phyloP scores from a whole-genome alignment of 2,888 invertebrate species.

The Euproctis similis region DNA sequence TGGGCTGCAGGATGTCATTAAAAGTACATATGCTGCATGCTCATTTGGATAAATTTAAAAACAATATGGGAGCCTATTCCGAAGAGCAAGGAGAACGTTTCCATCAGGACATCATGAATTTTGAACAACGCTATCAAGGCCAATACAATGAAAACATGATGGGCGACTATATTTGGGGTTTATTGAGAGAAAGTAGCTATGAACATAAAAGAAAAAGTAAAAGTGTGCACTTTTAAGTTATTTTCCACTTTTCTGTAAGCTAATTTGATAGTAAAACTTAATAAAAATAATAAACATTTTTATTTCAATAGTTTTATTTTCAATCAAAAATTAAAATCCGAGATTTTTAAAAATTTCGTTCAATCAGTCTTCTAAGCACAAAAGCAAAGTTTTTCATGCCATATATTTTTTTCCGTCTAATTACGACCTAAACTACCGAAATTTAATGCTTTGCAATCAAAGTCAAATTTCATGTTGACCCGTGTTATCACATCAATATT shows the following conservation, averaged over 20 bases:
- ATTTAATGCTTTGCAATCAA: constrained; percentile 5
- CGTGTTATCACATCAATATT: too few relatives aligned
- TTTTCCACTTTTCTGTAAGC: constrained; percentile 1
- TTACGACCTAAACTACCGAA: constrained; percentile 7
- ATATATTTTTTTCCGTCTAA: constrained; percentile 7
- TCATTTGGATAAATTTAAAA: constrained; percentile 18
- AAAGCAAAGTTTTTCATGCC: constrained; percentile 1
- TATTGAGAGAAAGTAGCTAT: constrained; percentile 14
- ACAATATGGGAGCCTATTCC: constrained; percentile 16
- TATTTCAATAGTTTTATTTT: too few relatives aligned
- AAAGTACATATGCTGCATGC: constrained; percentile 10
- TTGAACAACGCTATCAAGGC: too few relatives aligned
- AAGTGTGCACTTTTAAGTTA: constrained; percentile 14
- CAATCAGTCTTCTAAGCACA: constrained; percentile 5
- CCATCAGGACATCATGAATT: constrained; percentile 7
- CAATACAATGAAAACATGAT: constrained; percentile 16
- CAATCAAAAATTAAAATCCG: not conserved
- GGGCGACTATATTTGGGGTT: constrained; percentile 16
- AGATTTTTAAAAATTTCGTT: not conserved
- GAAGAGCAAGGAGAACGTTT: constrained; percentile 8
- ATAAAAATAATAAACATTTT: too few relatives aligned
- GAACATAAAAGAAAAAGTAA: constrained; percentile 15
- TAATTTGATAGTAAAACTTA: constrained; percentile 12
- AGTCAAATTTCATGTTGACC: constrained; percentile 7
- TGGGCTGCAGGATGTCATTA: constrained; percentile 10